Evolutionary conservation across 2,113 vertebrate species (phyloP).

Genomic region (Cyphomyrus discorhynchus): DNA sequence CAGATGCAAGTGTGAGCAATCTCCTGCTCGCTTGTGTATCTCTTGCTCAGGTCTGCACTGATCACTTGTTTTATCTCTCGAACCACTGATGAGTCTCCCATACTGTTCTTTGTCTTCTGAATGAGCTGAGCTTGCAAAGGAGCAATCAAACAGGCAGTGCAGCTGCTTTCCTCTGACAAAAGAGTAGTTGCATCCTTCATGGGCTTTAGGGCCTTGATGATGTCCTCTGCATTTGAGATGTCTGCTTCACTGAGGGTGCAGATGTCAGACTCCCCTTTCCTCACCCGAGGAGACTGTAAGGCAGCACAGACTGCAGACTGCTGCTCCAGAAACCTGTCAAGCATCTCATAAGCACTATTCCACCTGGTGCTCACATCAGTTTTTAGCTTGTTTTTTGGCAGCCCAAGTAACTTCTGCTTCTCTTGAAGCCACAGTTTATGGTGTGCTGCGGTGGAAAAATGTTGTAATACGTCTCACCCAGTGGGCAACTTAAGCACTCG

Average conservation of each 20-base stretch:
- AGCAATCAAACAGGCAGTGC: constrained; percentile 21
- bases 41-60: constrained; percentile 18
- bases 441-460: constrained; percentile 10
- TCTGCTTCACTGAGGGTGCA: constrained; percentile 23
- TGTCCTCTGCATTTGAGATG: constrained; percentile 35
- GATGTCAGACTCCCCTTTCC: constrained; percentile 22
- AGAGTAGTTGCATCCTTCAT: constrained; percentile 21
- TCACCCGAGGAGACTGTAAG: background rate
- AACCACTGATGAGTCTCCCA: constrained; percentile 15
- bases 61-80: constrained; percentile 22
- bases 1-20: background rate
- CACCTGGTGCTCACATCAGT: background rate
- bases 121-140: constrained; percentile 22
- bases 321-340: constrained; percentile 23
- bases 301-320: background rate
- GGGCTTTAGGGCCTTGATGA: constrained; percentile 2
- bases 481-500: constrained; percentile 1
- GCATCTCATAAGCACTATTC: constrained; percentile 18
- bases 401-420: background rate
- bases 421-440: background rate
- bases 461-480: background rate
- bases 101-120: constrained; percentile 19
- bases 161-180: constrained; percentile 21
- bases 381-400: background rate
- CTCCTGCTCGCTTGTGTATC: constrained; percentile 11